Evolutionary conservation across 2,888 invertebrate genomes (phyloP).

Genomic region (Meloe dianella): DNA sequence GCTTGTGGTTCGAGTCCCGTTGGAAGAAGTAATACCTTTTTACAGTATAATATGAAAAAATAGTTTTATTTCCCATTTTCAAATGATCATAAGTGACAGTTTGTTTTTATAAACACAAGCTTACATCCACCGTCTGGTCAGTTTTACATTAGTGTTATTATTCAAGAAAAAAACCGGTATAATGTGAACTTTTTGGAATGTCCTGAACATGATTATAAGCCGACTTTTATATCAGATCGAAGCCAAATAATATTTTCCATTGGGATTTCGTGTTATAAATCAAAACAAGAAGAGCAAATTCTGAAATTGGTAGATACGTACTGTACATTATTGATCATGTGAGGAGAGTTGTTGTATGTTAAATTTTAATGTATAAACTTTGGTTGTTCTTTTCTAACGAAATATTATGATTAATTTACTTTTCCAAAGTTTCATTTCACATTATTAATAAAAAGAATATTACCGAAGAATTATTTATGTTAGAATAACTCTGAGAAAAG

Average conservation of each 20-base stretch:
- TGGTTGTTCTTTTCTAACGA: not conserved
- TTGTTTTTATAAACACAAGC: no score
- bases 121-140: no score
- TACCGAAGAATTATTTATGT: no score
- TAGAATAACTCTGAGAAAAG: not conserved
- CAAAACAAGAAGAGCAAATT: conserved; percentile 3
- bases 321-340: conserved; percentile 2
- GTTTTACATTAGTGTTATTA: no score
- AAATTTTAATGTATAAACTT: conserved; percentile 13
- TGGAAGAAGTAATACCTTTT: no score
- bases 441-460: no score
- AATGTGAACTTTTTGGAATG: not conserved
- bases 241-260: conserved; percentile 6
- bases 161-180: not conserved
- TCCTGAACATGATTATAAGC: not conserved
- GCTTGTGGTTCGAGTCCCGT: no score
- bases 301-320: conserved; percentile 10
- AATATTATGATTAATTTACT: not conserved
- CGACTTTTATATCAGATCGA: not conserved
- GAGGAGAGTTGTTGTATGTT: not conserved
- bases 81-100: no score
- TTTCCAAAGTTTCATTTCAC: not conserved
- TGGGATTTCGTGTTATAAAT: conserved; percentile 9
- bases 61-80: no score
- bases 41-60: no score